phyloP scores from a whole-genome alignment of 2,888 invertebrate species.

The Dione vanillae region DNA sequence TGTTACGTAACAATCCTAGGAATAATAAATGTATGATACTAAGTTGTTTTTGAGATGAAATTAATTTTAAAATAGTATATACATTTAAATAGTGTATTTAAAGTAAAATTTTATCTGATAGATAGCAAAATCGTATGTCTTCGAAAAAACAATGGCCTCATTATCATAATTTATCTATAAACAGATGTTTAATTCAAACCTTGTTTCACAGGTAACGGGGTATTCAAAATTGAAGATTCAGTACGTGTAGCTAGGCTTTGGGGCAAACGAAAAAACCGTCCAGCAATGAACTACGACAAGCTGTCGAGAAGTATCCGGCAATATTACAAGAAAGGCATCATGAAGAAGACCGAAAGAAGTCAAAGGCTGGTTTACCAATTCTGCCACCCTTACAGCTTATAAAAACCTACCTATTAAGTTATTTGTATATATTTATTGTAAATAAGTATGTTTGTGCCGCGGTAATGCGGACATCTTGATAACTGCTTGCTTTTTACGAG shows the following conservation, averaged over 20 bases:
- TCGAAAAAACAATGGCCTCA: constrained; percentile 41
- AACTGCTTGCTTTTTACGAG: constrained; percentile 70
- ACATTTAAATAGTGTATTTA: not conserved
- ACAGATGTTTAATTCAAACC: constrained; percentile 67
- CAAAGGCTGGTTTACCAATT: constrained; percentile 99
- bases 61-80: not conserved
- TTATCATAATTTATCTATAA: constrained; percentile 46
- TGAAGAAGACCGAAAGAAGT: constrained; percentile 99
- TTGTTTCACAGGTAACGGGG: constrained; percentile 87
- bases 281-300: constrained; percentile 99
- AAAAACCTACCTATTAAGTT: constrained; percentile 64
- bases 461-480: constrained; percentile 77
- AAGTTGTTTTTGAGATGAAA: not conserved
- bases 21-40: not conserved
- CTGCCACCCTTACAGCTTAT: constrained; percentile 96
- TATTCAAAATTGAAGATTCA: constrained; percentile 99
- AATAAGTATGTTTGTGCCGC: constrained; percentile 67
- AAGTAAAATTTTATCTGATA: constrained; percentile 30
- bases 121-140: constrained; percentile 18
- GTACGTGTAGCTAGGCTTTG: constrained; percentile 98
- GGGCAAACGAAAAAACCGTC: constrained; percentile 99
- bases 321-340: constrained; percentile 99
- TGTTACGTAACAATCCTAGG: not conserved
- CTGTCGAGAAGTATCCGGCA: constrained; percentile 98
- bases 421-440: constrained; percentile 67